A percentile compares a stretch with the other conserved stretches of the same genome.
phyloP scores from a whole-genome alignment of 2,113 vertebrate species.

The Cryptomyrus ogoouensis region DNA sequence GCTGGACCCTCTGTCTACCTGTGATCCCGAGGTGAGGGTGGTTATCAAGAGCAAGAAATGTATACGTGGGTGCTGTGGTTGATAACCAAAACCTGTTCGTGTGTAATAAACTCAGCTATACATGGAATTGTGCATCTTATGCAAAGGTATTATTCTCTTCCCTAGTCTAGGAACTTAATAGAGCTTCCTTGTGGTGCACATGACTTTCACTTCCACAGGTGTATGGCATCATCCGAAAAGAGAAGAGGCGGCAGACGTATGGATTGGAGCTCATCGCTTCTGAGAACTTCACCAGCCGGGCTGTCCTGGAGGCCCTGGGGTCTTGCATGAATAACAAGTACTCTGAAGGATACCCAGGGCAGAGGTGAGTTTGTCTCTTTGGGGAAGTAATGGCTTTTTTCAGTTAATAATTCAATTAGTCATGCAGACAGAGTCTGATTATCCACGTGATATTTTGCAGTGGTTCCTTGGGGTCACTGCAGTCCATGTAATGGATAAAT shows the following conservation, averaged over 20 bases:
- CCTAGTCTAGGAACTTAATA: not conserved
- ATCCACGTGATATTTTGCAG: not conserved
- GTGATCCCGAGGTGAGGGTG: constrained; percentile 75
- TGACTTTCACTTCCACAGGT: constrained; percentile 60
- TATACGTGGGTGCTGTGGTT: not conserved
- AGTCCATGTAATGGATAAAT: not conserved
- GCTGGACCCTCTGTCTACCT: constrained; percentile 69
- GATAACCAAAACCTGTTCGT: not conserved
- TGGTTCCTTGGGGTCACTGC: not conserved
- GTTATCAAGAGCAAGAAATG: not conserved
- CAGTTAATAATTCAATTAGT: not conserved
- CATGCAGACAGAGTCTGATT: not conserved
- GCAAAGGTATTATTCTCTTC: not conserved
- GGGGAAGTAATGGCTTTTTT: not conserved
- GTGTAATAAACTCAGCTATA: not conserved
- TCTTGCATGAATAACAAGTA: constrained; percentile 99
- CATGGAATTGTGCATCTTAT: not conserved
- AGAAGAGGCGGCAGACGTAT: constrained; percentile 79
- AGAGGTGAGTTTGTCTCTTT: constrained; percentile 64
- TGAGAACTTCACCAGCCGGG: constrained; percentile 92
- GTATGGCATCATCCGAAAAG: constrained; percentile 84
- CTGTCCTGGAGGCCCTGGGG: constrained; percentile 89
- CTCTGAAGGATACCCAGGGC: constrained; percentile 93
- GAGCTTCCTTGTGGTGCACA: not conserved
- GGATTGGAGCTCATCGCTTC: constrained; percentile 91